Conservation (phyloP, 2,888 invertebrate genomes). For the Balanococcus diminutus region DNA sequence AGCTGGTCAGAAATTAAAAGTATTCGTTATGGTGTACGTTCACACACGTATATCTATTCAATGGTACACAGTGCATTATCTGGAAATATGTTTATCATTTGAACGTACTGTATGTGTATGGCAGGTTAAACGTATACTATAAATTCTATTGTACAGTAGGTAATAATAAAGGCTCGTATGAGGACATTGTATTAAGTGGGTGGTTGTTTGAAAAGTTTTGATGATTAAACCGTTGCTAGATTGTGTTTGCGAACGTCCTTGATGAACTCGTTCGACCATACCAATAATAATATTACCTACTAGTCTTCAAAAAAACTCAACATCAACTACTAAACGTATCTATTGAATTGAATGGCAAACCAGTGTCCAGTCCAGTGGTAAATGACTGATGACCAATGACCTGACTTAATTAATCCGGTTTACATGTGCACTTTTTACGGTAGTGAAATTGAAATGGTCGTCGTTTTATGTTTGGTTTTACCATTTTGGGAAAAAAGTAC, state of each 20-base stretch:
- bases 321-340: neutral
- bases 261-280: neutral
- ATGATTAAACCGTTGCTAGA: neutral
- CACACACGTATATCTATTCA: conserved; percentile 10
- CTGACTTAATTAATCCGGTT: conserved; percentile 25
- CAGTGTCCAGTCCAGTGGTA: neutral
- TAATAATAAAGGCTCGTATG: neutral
- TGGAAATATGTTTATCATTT: conserved; percentile 1
- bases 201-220: neutral
- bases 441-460: conserved; percentile 5
- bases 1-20: neutral
- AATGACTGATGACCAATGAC: conserved; percentile 32
- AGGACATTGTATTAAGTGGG: neutral
- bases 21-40: conserved; percentile 22
- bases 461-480: neutral
- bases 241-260: neutral
- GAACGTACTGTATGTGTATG: neutral
- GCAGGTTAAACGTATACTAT: neutral
- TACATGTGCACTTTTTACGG: neutral
- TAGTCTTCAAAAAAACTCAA: neutral
- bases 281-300: neutral
- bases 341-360: neutral
- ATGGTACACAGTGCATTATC: neutral
- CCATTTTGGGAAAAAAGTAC: conserved; percentile 1
- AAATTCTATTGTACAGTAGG: neutral